Percentiles rank a stretch among this genome's conserved stretches.
phyloP scores from a whole-genome alignment of 30 jellyfish, hydroid and myxozoan species.

The Chrysaora quinquecirrha region DNA sequence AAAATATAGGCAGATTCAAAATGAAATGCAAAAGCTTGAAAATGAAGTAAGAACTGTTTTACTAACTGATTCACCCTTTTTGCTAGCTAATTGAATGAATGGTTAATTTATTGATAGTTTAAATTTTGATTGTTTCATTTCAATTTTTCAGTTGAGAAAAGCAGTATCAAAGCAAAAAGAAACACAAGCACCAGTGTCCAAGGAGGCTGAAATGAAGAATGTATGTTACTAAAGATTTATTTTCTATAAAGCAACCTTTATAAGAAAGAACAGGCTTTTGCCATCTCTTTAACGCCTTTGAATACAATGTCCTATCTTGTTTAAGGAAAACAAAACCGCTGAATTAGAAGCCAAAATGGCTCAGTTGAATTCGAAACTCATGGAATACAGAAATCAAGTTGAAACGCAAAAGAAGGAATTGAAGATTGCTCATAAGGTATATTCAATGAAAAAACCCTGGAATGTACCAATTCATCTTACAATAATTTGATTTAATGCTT shows the following conservation, averaged over 20 bases:
- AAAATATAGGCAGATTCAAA: slow-evolving; percentile 62
- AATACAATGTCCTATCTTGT: too few species aligned
- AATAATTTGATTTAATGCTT: too few species aligned
- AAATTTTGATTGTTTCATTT: too few species aligned
- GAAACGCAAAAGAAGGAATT: slow-evolving; percentile 86
- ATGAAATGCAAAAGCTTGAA: slow-evolving; percentile 64
- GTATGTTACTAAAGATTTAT: not conserved
- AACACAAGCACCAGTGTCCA: not conserved
- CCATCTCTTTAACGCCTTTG: too few species aligned
- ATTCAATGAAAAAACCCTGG: too few species aligned
- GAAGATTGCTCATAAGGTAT: slow-evolving; percentile 91
- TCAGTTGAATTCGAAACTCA: slow-evolving; percentile 55
- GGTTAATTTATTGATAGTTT: too few species aligned
- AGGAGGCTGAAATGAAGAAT: not conserved
- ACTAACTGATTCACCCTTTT: too few species aligned
- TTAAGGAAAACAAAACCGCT: slow-evolving; percentile 50
- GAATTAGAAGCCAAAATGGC: slow-evolving; percentile 67
- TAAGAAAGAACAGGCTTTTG: too few species aligned
- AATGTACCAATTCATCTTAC: too few species aligned
- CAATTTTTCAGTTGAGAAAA: not conserved
- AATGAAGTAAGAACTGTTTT: slow-evolving; percentile 56
- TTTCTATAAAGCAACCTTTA: too few species aligned
- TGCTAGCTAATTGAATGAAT: not conserved
- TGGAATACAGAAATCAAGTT: slow-evolving; percentile 75
- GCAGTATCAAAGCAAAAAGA: slow-evolving; percentile 12